Base-by-base conservation (phyloP, 1,140 invertebrate genomes). In the Atta cephalotes region DNA sequence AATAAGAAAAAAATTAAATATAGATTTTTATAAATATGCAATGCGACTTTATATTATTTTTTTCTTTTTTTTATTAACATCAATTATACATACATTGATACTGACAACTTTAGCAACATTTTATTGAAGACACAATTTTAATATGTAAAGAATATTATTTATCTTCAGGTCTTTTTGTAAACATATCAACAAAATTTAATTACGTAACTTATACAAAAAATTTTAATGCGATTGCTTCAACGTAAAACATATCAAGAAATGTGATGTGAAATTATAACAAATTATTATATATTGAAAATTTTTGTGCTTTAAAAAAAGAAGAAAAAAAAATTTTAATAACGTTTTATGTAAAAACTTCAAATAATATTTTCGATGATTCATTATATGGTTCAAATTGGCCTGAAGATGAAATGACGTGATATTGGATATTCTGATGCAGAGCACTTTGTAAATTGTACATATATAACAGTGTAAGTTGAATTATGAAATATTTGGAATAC, bases 231-330 rank as follows among this genome's bases (percentile, higher is more conserved):
- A 0, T 66, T 39, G 58, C 6, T 66, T 81, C 12, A 25, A 49
- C 25, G 68, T 25, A 88, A 86, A 77, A 90, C 86, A 86, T 90
- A 90, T 90, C 88, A 90, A 58, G 9, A 79, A 72, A 79, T 86
- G 49, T 82, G 49, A 90, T 86, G 9, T 45, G 79, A 63, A 25
- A 86, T 10, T 70, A 31, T 56, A 71, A 68, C 53, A 84, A 84
- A 7, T 79, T 18, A 39, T 77, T 45, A 45, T 60, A 56, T 39
- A 49, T 14, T 78, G 4, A 25, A 18, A 80, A 68, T 39, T 56
- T 78, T 78, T 18, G 16, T 68, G 31, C 9, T 6, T 2, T 21
- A 28, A n/a, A 39, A 51, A 71, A 31, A 76, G 0, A 25, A 62
- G 31, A 85, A 79, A 14, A 53, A 85, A 79, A 14, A 87, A 49